Evolutionary conservation across 2,797 vertebrate species (phyloP).

Genomic region (Nyctibius grandis): DNA sequence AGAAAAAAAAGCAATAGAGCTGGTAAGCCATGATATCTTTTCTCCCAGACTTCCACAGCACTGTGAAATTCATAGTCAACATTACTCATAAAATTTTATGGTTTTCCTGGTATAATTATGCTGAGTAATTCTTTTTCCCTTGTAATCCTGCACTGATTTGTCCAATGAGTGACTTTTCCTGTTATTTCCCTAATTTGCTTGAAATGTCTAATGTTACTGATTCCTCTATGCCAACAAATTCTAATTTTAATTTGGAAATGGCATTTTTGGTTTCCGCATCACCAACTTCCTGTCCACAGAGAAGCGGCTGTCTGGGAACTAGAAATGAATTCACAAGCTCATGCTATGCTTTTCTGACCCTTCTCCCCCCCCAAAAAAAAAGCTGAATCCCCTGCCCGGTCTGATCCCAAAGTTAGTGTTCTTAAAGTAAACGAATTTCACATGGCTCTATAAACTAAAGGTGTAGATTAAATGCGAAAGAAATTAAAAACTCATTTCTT

Average conservation of each 20-base stretch:
- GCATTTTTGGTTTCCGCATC: neutral
- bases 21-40: neutral
- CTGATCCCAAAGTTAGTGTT: neutral
- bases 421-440: neutral
- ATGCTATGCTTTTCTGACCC: neutral
- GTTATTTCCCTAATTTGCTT: neutral
- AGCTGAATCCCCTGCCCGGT: neutral
- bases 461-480: neutral
- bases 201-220: fast-evolving
- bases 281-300: neutral
- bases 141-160: neutral
- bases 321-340: neutral
- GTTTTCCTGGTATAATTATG: neutral
- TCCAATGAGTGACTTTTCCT: neutral
- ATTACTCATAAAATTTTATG: neutral
- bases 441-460: neutral
- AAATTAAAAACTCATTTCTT: neutral
- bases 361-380: neutral
- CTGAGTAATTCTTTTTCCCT: neutral
- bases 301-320: neutral
- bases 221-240: neutral
- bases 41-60: neutral
- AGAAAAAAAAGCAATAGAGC: neutral
- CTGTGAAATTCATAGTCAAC: neutral
- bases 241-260: neutral